A percentile compares a stretch with the other conserved stretches of the same genome.
Evolutionary conservation across 2,113 vertebrate genomes (phyloP).

Genomic region (Myrmecophaga tridactyla): DNA sequence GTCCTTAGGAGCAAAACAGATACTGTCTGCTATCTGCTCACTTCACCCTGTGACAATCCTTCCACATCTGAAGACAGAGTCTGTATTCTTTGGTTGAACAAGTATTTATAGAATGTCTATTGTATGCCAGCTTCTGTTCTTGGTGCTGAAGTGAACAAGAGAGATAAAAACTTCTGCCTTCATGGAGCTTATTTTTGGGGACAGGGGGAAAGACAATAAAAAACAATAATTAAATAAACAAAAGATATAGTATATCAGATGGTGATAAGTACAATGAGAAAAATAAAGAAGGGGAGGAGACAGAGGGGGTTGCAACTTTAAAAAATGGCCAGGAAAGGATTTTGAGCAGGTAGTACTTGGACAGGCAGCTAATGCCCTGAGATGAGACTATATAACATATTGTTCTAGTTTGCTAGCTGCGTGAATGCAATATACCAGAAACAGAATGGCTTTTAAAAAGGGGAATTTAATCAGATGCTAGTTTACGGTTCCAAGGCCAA

Average conservation of each 20-base stretch:
- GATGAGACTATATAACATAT: background rate
- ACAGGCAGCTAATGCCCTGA: background rate
- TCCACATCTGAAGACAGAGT: background rate
- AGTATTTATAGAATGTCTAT: background rate
- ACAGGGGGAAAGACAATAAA: background rate
- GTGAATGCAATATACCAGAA: no score
- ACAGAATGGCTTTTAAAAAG: no score
- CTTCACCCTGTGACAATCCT: background rate
- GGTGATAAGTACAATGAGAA: background rate
- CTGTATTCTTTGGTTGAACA: conserved; percentile 15
- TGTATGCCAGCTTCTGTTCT: background rate
- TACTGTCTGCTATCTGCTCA: background rate
- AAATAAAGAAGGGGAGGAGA: background rate
- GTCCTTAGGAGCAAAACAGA: background rate
- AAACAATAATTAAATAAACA: background rate
- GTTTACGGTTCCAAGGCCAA: no score
- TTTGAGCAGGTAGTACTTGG: background rate
- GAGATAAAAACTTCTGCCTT: background rate
- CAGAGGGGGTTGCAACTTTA: background rate
- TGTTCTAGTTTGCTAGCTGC: no score
- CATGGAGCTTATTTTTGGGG: background rate
- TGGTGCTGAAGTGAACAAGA: background rate
- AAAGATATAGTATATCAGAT: background rate
- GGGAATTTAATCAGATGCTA: no score
- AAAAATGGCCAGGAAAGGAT: background rate